Conservation (phyloP, 2,797 vertebrate species). For the Xenopus petersii region DNA sequence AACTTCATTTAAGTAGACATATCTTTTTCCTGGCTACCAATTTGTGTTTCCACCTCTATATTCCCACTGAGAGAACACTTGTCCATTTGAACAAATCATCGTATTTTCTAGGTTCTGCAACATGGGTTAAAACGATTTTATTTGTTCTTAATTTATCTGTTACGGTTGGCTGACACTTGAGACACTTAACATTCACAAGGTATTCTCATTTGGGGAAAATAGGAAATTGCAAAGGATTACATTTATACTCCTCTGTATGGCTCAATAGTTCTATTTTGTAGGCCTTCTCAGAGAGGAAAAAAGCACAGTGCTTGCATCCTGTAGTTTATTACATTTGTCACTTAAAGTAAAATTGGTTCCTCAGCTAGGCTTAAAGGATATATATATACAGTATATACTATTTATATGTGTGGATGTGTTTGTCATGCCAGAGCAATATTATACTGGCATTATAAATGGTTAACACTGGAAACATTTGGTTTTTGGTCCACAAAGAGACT, state of each 20-base stretch:
- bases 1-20: constrained; percentile 43
- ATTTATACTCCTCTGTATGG: constrained; percentile 63
- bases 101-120: constrained; percentile 14
- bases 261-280: constrained; percentile 63
- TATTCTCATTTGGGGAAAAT: constrained; percentile 67
- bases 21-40: constrained; percentile 44
- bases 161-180: constrained; percentile 62
- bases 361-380: constrained; percentile 24
- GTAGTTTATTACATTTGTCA: constrained; percentile 69
- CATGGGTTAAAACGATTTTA: constrained; percentile 38
- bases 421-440: too few species aligned
- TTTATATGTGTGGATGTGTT: too few species aligned
- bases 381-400: too few species aligned
- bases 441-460: too few species aligned
- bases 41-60: constrained; percentile 26
- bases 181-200: constrained; percentile 63
- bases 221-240: constrained; percentile 74
- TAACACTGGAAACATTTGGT: too few species aligned
- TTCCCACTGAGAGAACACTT: constrained; percentile 2
- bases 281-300: constrained; percentile 56
- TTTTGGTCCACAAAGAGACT: too few species aligned
- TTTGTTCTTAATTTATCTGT: constrained; percentile 35
- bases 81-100: constrained; percentile 21
- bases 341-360: constrained; percentile 63
- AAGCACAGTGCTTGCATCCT: constrained; percentile 58